These are phyloP conservation scores for Geotrypetes seraphini DNA, from an alignment of 2,797 vertebrate genomes.

Conservation along the genomic window DNA sequence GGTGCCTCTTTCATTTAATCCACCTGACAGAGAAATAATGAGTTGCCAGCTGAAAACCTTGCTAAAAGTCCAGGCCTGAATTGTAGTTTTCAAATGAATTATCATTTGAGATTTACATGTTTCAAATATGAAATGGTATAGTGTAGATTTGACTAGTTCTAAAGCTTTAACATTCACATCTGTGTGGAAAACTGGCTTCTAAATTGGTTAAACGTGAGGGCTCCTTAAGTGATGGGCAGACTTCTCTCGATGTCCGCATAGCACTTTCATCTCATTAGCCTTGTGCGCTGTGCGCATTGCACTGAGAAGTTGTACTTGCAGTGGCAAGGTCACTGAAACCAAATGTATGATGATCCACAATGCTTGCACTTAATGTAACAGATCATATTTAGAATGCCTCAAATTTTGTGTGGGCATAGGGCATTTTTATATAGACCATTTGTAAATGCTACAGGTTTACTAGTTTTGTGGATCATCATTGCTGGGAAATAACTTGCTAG, in stretches of 20 bases:
- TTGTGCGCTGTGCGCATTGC: slow-evolving; percentile 13
- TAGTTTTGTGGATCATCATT: too few species aligned
- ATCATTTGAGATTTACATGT: slow-evolving; percentile 12
- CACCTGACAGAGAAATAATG: slow-evolving; percentile 89
- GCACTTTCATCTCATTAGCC: neutral
- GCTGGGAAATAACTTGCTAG: too few species aligned
- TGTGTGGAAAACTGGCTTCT: too few species aligned
- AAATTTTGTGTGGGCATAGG: neutral
- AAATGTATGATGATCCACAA: neutral
- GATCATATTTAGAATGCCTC: neutral
- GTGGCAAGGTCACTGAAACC: neutral
- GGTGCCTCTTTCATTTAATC: slow-evolving; percentile 78
- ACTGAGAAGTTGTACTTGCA: slow-evolving; percentile 7
- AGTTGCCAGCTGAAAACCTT: slow-evolving; percentile 94
- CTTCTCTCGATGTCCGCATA: neutral
- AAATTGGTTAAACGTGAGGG: neutral
- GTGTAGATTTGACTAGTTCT: too few species aligned
- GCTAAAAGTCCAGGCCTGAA: slow-evolving; percentile 91
- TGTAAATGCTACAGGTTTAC: too few species aligned
- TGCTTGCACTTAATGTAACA: neutral
- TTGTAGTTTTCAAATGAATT: neutral
- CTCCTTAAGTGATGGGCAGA: neutral
- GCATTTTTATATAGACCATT: too few species aligned
- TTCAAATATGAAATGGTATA: slow-evolving; percentile 9
- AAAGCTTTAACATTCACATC: too few species aligned